Evolutionary conservation across 2,888 invertebrate genomes (phyloP), one percentile per base, ranked within the genome.

Genomic region (Caprella mutica): DNA sequence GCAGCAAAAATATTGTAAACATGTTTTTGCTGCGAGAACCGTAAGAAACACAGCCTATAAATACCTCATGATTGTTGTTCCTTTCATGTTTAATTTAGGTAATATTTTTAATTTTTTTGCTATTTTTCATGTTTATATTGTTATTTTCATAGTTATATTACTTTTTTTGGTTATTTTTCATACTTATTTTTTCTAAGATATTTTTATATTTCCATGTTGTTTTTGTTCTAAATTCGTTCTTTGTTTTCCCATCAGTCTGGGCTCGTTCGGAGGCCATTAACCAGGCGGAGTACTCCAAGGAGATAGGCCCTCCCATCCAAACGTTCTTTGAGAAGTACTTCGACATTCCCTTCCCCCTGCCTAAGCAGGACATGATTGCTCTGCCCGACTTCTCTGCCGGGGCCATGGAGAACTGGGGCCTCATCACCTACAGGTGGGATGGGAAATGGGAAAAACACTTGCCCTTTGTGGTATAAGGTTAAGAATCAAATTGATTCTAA

Each of bases 361-460:
- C 84, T 0, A 91, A 91, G 74, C 63, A 61, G 72, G 77, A 77
- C 67, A 74, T 77, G 74, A 73, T 77, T 39, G 76, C 77, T 2
- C 70, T 78, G n/a, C 77, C 77, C 2, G 72, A 74, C 30, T 76
- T 78, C 65, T 72, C 76, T 2, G 83, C 81, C 64, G 77, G 76
- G 19, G 83, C 82, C n/a, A 84, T 84, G 84, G 84, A 87, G 71
- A 87, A 87, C 70, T 87, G 86, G 86, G 87, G 87, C 0, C 71
- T 86, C 21, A 80, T 86, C 9, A 84, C 84, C 1, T 87, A 81
- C 72, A 79, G 82, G 82, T 81, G 68, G n/a, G n/a, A n/a, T n/a
- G n/a, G n/a, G n/a, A n/a, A n/a, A n/a, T n/a, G n/a, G n/a, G n/a
- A n/a, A n/a, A n/a, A n/a, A n/a, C n/a, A n/a, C n/a, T n/a, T n/a